Percentiles rank a stretch among this genome's conserved stretches.
Conservation (phyloP, 1,140 invertebrate genomes). For the Dreissena rostriformis region DNA sequence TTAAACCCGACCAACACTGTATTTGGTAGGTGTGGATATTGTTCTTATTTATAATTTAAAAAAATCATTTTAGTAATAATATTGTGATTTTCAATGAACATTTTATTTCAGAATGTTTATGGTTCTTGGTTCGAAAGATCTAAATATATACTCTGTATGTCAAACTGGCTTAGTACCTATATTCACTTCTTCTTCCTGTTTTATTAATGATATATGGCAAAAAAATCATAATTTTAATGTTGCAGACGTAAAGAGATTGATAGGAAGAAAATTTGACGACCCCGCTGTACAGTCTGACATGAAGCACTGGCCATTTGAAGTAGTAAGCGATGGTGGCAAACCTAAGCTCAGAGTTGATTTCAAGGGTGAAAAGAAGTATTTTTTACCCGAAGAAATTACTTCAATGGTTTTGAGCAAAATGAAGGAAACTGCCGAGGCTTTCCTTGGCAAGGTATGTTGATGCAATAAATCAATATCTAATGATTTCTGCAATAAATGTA, state of each 20-base stretch:
- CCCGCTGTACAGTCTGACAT: constrained; percentile 86
- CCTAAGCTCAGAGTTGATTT: constrained; percentile 91
- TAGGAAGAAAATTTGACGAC: constrained; percentile 90
- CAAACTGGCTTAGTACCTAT: neutral
- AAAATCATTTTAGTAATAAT: neutral
- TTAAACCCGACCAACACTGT: constrained; percentile 92
- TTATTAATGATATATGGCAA: neutral
- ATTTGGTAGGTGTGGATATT: constrained; percentile 77
- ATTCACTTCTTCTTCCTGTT: neutral
- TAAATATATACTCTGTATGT: neutral
- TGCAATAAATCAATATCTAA: neutral
- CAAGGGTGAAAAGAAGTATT: constrained; percentile 94
- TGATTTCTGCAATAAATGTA: neutral
- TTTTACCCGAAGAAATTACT: constrained; percentile 95
- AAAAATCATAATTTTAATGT: neutral
- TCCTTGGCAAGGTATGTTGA: constrained; percentile 89
- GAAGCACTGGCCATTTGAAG: constrained; percentile 88
- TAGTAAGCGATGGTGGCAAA: constrained; percentile 92
- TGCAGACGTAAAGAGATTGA: constrained; percentile 88
- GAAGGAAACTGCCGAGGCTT: constrained; percentile 96
- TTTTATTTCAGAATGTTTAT: neutral
- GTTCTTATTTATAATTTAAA: neutral
- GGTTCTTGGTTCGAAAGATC: neutral
- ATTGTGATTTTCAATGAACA: neutral
- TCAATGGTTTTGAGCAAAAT: constrained; percentile 94